Conservation (phyloP, 2,888 invertebrate species). For the Athrips mouffetella region DNA sequence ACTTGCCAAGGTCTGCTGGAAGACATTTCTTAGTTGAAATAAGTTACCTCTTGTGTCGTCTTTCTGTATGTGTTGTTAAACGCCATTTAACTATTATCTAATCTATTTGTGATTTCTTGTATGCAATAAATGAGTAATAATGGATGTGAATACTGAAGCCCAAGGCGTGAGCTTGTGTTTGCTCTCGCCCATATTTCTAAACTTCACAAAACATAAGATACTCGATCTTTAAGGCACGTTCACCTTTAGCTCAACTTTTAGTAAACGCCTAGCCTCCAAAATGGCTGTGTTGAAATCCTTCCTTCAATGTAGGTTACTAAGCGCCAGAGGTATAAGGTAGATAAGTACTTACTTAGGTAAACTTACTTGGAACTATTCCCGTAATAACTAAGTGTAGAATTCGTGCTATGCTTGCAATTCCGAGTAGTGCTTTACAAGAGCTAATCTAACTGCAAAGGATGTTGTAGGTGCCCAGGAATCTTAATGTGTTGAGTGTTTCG, state of each 20-base stretch:
- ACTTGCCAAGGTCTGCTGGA: too few relatives aligned
- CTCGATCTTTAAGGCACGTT: conserved; percentile 8
- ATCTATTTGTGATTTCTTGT: background rate
- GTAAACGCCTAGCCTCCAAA: conserved; percentile 10
- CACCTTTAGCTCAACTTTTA: conserved; percentile 15
- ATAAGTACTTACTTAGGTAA: too few relatives aligned
- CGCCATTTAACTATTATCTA: too few relatives aligned
- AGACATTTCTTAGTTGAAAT: too few relatives aligned
- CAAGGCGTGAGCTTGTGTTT: conserved; percentile 1
- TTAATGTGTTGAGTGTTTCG: too few relatives aligned
- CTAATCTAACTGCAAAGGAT: background rate
- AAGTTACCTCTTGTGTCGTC: too few relatives aligned
- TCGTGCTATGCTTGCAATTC: conserved; percentile 3
- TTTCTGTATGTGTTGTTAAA: too few relatives aligned
- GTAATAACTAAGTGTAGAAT: background rate
- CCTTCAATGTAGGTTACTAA: conserved; percentile 11
- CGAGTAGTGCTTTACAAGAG: background rate
- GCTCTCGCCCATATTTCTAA: background rate
- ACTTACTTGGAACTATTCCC: background rate
- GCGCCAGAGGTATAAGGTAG: too few relatives aligned
- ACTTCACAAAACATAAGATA: conserved; percentile 3
- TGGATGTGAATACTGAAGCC: too few relatives aligned
- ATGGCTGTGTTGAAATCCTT: conserved; percentile 9
- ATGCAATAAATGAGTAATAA: too few relatives aligned
- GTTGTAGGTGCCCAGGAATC: conserved; percentile 3